Evolutionary conservation across 2,113 vertebrate species (phyloP).

Genomic region (Alligator sinensis): DNA sequence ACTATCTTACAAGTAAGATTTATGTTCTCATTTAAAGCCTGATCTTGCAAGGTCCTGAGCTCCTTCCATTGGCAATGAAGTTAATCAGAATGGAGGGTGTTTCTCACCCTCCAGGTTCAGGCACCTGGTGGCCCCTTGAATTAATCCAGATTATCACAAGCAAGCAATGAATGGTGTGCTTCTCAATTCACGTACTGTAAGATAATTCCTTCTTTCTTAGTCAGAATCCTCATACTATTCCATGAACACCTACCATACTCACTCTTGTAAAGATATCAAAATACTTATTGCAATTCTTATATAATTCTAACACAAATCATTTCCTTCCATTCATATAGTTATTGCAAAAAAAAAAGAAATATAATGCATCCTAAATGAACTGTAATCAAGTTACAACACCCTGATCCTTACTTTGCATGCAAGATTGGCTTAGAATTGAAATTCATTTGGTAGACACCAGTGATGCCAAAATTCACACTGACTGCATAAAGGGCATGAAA

Average conservation of each 20-base stretch:
- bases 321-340: not conserved
- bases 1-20: not conserved
- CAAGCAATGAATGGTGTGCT: no score
- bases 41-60: fast-evolving
- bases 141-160: not conserved
- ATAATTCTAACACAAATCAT: fast-evolving
- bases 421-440: not conserved
- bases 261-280: fast-evolving
- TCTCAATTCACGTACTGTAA: not conserved
- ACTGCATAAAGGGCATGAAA: not conserved
- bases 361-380: not conserved
- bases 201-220: not conserved
- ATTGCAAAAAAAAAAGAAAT: not conserved
- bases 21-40: not conserved
- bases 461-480: not conserved
- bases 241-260: not conserved
- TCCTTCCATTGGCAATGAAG: not conserved
- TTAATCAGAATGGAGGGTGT: not conserved
- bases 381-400: not conserved
- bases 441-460: not conserved
- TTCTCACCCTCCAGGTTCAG: not conserved
- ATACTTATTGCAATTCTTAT: not conserved
- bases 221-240: not conserved
- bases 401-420: not conserved
- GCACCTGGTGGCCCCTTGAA: not conserved